Evolutionary conservation across 2,113 vertebrate genomes (phyloP).

Genomic region (Centropus unirufus): DNA sequence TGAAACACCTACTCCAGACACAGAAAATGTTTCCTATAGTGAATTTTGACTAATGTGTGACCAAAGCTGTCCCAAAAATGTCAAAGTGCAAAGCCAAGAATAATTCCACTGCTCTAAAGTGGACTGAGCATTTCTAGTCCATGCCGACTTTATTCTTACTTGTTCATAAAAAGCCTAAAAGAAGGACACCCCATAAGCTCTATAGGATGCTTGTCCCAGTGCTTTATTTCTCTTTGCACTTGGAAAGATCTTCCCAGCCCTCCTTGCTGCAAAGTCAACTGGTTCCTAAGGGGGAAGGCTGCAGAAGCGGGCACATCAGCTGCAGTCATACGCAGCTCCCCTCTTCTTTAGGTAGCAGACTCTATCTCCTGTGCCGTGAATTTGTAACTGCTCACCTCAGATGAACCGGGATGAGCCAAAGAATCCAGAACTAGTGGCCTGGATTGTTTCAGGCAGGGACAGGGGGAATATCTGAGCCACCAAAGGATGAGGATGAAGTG

Average conservation of each 20-base stretch:
- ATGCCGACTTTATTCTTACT: neutral
- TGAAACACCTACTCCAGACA: neutral
- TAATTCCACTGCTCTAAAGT: neutral
- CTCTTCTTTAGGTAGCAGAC: neutral
- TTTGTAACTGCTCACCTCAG: neutral
- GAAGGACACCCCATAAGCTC: neutral
- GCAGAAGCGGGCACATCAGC: neutral
- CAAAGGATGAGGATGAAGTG: neutral
- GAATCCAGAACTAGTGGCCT: neutral
- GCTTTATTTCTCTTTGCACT: slow-evolving; percentile 3
- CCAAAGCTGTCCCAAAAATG: neutral
- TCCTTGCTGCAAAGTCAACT: slow-evolving; percentile 58
- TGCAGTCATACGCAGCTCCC: slow-evolving; percentile 43
- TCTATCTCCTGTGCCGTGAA: neutral
- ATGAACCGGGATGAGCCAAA: neutral
- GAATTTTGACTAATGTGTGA: neutral
- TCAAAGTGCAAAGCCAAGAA: neutral
- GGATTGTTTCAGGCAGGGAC: neutral
- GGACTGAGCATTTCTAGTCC: neutral
- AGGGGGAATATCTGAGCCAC: neutral
- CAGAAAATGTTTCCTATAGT: neutral
- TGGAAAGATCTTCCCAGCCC: slow-evolving; percentile 51
- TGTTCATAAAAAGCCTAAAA: neutral
- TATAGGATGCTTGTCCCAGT: neutral
- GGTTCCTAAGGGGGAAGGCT: slow-evolving; percentile 23